Conservation (phyloP, 2,888 invertebrate species). For the Drosophila niveifrons region DNA sequence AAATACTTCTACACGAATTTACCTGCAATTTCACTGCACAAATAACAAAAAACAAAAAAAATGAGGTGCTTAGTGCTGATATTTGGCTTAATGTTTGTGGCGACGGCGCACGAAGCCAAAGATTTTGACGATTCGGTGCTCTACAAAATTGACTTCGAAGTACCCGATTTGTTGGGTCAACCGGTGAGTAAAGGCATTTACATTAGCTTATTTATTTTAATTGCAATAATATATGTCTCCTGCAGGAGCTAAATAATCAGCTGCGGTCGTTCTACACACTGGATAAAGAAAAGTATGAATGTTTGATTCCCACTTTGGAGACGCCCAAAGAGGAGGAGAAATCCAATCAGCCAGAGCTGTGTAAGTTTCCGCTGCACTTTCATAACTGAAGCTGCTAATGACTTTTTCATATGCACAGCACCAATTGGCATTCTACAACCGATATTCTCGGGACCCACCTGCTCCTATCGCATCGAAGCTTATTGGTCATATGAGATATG, state of each 20-base stretch:
- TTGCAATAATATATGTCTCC: not conserved
- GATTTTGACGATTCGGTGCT: constrained; percentile 93
- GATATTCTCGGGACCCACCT: constrained; percentile 91
- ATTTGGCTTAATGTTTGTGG: constrained; percentile 27
- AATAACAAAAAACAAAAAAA: not conserved
- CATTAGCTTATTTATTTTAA: not conserved
- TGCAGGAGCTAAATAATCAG: constrained; percentile 70
- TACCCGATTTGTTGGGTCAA: constrained; percentile 85
- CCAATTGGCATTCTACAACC: constrained; percentile 92
- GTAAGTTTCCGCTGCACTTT: constrained; percentile 51
- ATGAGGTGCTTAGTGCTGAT: constrained; percentile 29
- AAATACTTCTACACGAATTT: constrained; percentile 1
- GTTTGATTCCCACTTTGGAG: constrained; percentile 90
- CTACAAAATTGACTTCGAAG: constrained; percentile 92
- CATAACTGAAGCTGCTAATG: not conserved
- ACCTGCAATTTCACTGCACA: constrained; percentile 18
- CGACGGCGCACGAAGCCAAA: constrained; percentile 86
- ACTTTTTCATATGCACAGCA: constrained; percentile 80
- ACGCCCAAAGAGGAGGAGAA: constrained; percentile 84
- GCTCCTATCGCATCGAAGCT: constrained; percentile 94
- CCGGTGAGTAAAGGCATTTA: constrained; percentile 80
- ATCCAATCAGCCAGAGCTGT: constrained; percentile 74
- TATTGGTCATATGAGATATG: constrained; percentile 99
- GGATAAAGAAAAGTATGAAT: constrained; percentile 93
- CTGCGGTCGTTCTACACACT: constrained; percentile 86